A percentile compares a stretch with the other conserved stretches of the same genome.
phyloP scores from a whole-genome alignment of 1,140 invertebrate species.

The Andrena cerasifolii region DNA sequence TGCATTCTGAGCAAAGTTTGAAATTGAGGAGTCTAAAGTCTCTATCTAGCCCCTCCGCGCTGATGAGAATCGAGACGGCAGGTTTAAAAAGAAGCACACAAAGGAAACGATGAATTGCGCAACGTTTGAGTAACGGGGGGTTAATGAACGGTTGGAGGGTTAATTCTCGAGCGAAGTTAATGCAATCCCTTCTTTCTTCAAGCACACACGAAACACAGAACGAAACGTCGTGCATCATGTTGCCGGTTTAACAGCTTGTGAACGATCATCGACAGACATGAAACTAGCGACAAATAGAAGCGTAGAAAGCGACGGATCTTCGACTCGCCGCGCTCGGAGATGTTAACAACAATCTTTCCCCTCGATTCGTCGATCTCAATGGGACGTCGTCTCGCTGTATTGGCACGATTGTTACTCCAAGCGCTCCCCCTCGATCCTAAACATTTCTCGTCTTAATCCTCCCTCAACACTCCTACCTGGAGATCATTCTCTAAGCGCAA shows the following conservation, averaged over 20 bases:
- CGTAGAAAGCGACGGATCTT: slow-evolving; percentile 51
- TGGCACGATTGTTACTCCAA: not conserved
- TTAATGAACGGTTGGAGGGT: slow-evolving; percentile 19
- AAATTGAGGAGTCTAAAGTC: too few relatives aligned
- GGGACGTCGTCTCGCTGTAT: not conserved
- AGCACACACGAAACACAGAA: slow-evolving; percentile 51
- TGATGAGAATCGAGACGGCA: too few relatives aligned
- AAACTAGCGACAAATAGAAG: slow-evolving; percentile 47
- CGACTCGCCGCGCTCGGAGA: slow-evolving; percentile 17
- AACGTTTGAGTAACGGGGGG: not conserved
- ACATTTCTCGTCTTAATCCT: slow-evolving; percentile 42
- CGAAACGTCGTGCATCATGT: slow-evolving; percentile 1
- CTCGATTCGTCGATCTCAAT: slow-evolving; percentile 12
- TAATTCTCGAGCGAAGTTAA: slow-evolving; percentile 3
- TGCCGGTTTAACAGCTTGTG: slow-evolving; percentile 36
- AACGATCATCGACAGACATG: slow-evolving; percentile 64
- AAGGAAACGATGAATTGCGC: not conserved
- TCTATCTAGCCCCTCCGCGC: not conserved
- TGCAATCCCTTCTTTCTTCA: not conserved
- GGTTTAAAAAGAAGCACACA: not conserved
- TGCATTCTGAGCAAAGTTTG: not conserved
- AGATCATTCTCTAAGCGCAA: slow-evolving; percentile 22
- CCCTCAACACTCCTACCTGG: slow-evolving; percentile 18
- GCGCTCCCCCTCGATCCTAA: slow-evolving; percentile 10
- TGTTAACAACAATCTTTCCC: not conserved